A percentile compares a stretch with the other conserved stretches of the same genome.
These are phyloP conservation scores for Acanthopagrus latus DNA, from an alignment of 2,797 vertebrate species.

Conservation along the genomic window DNA sequence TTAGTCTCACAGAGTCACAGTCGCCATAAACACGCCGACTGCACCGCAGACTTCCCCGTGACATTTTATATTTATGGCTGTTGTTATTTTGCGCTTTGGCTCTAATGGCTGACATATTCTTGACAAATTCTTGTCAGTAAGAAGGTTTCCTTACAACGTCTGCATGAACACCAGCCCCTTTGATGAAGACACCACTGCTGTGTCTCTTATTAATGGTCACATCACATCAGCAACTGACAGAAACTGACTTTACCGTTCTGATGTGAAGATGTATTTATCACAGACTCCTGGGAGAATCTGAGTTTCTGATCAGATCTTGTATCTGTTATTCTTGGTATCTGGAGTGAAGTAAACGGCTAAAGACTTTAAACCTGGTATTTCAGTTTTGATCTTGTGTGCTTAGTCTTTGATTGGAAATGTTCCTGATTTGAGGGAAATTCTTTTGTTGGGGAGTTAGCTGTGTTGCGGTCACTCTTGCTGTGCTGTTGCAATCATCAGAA, in stretches of 20 bases:
- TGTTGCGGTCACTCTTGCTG: no score
- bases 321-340: neutral
- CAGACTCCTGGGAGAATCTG: neutral
- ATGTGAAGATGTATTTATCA: slow-evolving; percentile 15
- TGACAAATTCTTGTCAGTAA: slow-evolving; percentile 39
- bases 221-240: slow-evolving; percentile 21
- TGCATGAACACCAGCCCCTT: neutral
- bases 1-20: slow-evolving; percentile 25
- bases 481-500: no score
- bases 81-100: slow-evolving; percentile 32
- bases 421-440: no score
- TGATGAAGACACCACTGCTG: slow-evolving; percentile 17
- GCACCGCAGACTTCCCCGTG: neutral
- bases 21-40: slow-evolving; percentile 1
- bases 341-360: neutral
- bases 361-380: no score
- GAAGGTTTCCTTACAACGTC: slow-evolving; percentile 19
- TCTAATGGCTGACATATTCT: slow-evolving; percentile 38
- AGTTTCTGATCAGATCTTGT: neutral
- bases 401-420: no score
- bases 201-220: slow-evolving; percentile 36
- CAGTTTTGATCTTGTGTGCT: no score
- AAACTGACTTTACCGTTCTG: neutral
- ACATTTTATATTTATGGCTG: slow-evolving; percentile 51
- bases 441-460: no score